Evolutionary conservation across 2,113 vertebrate genomes (phyloP).

Genomic region (Ictidomys tridecemlineatus): DNA sequence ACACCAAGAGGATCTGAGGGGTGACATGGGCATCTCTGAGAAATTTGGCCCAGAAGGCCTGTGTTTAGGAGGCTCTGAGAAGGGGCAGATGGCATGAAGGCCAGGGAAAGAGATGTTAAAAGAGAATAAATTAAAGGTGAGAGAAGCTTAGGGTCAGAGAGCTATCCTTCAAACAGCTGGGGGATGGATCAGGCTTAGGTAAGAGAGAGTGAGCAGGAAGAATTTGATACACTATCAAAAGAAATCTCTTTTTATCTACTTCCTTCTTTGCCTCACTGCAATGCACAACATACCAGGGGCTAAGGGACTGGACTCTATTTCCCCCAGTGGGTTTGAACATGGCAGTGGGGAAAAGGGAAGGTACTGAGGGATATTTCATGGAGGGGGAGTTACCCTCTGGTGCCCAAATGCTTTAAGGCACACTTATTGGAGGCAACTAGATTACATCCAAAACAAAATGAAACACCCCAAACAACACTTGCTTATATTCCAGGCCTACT

Average conservation of each 20-base stretch:
- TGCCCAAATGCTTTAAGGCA: slow-evolving; percentile 89
- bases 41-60: slow-evolving; percentile 74
- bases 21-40: slow-evolving; percentile 76
- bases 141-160: slow-evolving; percentile 17
- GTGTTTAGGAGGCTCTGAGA: slow-evolving; percentile 69
- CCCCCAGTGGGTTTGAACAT: background rate
- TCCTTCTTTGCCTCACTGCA: slow-evolving; percentile 5
- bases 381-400: slow-evolving; percentile 77
- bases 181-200: slow-evolving; percentile 18
- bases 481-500: slow-evolving; percentile 66
- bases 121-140: slow-evolving; percentile 79
- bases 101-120: background rate
- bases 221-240: background rate
- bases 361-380: slow-evolving; percentile 63
- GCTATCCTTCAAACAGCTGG: slow-evolving; percentile 72
- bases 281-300: background rate
- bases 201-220: slow-evolving; percentile 19
- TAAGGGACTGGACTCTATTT: background rate
- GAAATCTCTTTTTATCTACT: slow-evolving; percentile 24
- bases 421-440: slow-evolving; percentile 86
- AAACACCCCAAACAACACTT: background rate
- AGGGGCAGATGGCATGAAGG: slow-evolving; percentile 53
- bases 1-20: slow-evolving; percentile 22
- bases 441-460: slow-evolving; percentile 71
- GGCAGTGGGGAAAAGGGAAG: slow-evolving; percentile 62